Base-by-base conservation (phyloP, 1,140 invertebrate species). In the Macrobrachium nipponense region DNA sequence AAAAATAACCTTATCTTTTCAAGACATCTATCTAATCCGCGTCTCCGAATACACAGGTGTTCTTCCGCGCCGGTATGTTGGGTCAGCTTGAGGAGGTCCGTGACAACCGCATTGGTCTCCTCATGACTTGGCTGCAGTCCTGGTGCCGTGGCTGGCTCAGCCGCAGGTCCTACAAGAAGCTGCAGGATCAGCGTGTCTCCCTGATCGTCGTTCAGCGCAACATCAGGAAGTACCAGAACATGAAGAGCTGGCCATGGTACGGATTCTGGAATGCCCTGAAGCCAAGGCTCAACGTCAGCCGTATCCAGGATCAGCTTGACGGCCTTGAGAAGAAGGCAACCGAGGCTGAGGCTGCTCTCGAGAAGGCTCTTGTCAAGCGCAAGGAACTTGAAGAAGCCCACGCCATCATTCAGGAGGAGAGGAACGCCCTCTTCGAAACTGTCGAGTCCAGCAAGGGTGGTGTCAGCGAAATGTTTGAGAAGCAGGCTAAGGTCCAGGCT, bases 191-290 rank as follows among this genome's bases (percentile, higher is more conserved):
- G 91, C 96, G 93, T 92, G 92, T 98, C 91, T 98, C 98, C 89
- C 94, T 99, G 90, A 96, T 98, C 93, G 95, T 99, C 90, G 97
- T 99, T 90, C 99, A 99, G 93, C 95, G 99, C 91, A 99, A 99
- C 93, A 95, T 99, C 93, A 96, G 98, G 91, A 98, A 97, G 92
- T 99, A 99, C 95, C 94, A 99, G 92, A 94, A 97, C 91, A 94
- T 99, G 89, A 96, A 98, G 91, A 99, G 97, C 92, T 99, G 98
- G 99, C 95, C 97, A 90, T 99, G 99, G 99, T 99, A 97, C 96
- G 98, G 98, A 92, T 92, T 99, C 93, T 99, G 98, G 97, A 96
- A 97, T 93, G 98, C 96, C 93, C 96, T 99, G 94, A 98, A 98
- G 94, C 98, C 98, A 91, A 94, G 99, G 90, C 96, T 99, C 94